A percentile compares a stretch with the other conserved stretches of the same genome.
These are phyloP conservation scores for Trilocha varians DNA, from an alignment of 2,888 invertebrate genomes.

Conservation along the genomic window DNA sequence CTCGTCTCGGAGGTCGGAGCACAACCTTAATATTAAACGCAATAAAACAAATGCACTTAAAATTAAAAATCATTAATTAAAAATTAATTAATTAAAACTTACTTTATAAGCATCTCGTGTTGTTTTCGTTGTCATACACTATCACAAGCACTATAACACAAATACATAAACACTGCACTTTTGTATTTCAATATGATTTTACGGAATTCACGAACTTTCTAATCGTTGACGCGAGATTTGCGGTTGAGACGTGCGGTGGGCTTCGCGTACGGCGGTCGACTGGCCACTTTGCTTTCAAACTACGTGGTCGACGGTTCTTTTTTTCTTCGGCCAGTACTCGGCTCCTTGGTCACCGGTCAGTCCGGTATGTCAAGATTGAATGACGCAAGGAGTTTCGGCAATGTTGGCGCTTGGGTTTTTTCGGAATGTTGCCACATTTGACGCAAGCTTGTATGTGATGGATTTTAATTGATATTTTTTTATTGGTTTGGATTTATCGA, in stretches of 20 bases:
- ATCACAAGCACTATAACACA: constrained; percentile 20
- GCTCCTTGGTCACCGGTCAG: constrained; percentile 29
- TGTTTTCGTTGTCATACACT: constrained; percentile 53
- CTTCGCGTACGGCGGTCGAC: constrained; percentile 48
- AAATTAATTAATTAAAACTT: constrained; percentile 26
- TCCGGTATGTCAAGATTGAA: constrained; percentile 42
- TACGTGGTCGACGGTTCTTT: constrained; percentile 33
- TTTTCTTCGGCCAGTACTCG: constrained; percentile 17
- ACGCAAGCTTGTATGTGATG: constrained; percentile 1
- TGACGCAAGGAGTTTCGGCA: constrained; percentile 69
- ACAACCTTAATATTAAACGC: not conserved
- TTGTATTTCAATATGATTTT: not conserved
- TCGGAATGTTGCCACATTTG: constrained; percentile 3
- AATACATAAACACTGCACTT: constrained; percentile 5
- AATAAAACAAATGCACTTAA: not conserved
- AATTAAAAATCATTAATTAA: not conserved
- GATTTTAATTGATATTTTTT: constrained; percentile 3
- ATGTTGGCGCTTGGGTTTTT: constrained; percentile 12
- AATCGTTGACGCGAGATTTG: constrained; percentile 41
- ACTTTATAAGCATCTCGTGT: constrained; percentile 64
- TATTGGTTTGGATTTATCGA: too few relatives aligned
- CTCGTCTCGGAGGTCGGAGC: not conserved
- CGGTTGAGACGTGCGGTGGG: constrained; percentile 31
- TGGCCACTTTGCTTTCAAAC: constrained; percentile 36
- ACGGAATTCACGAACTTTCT: constrained; percentile 44